These are phyloP conservation scores for Heliothis subflexa DNA, from an alignment of 1,140 invertebrate genomes.

Conservation along the genomic window DNA sequence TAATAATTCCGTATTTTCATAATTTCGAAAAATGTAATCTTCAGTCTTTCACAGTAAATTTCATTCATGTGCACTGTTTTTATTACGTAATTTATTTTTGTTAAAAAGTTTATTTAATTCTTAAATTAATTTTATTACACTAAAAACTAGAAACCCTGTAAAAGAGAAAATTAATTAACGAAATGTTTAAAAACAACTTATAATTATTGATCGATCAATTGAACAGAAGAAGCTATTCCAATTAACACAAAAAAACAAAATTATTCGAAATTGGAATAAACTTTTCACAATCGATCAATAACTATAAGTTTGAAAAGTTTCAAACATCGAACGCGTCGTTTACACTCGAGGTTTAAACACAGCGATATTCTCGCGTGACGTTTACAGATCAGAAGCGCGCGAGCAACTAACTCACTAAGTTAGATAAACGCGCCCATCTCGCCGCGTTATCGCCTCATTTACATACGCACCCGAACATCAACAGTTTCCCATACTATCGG, in stretches of 20 bases:
- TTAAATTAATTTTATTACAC: conserved; percentile 13
- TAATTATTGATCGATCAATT: conserved; percentile 40
- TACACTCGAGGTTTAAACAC: conserved; percentile 33
- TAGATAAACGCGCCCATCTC: conserved; percentile 72
- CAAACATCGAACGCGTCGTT: conserved; percentile 38
- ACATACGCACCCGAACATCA: conserved; percentile 69
- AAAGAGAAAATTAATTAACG: conserved; percentile 17
- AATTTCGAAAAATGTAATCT: conserved; percentile 62
- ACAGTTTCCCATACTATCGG: conserved; percentile 74
- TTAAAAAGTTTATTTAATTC: conserved; percentile 6
- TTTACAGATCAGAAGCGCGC: conserved; percentile 73
- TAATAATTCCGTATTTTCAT: conserved; percentile 82
- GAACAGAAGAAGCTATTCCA: conserved; percentile 29
- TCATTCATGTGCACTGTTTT: conserved; percentile 51
- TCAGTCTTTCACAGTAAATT: conserved; percentile 53
- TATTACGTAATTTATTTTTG: not conserved
- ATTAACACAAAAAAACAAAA: conserved; percentile 10
- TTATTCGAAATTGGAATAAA: not conserved
- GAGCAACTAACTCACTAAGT: conserved; percentile 71
- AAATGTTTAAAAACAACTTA: conserved; percentile 6
- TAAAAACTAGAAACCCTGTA: conserved; percentile 41
- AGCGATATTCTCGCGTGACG: conserved; percentile 46
- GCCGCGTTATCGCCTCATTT: conserved; percentile 80
- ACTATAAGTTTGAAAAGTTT: conserved; percentile 35
- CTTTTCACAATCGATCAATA: conserved; percentile 41